Conservation (phyloP, 2,888 invertebrate genomes). For the Ophion ventricosus region DNA sequence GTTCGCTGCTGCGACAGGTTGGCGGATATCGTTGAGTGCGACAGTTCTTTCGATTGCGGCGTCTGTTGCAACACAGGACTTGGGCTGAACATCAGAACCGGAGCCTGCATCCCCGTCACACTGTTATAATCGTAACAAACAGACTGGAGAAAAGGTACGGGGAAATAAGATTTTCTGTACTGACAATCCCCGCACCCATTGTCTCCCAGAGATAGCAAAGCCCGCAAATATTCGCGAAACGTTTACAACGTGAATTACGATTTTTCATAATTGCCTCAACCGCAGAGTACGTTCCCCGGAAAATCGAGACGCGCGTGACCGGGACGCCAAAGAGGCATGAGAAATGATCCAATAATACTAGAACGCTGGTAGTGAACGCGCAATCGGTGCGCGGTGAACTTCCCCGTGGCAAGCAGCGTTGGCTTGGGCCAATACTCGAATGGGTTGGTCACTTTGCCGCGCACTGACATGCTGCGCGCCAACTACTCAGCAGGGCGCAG, state of each 20-base stretch:
- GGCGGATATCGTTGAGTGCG: slow-evolving; percentile 15
- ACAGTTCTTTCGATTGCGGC: slow-evolving; percentile 48
- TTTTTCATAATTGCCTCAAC: background rate
- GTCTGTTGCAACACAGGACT: slow-evolving; percentile 57
- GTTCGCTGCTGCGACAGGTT: slow-evolving; percentile 8
- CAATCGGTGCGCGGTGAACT: too few relatives aligned
- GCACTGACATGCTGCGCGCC: too few relatives aligned
- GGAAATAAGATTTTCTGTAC: slow-evolving; percentile 70
- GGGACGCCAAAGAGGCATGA: too few relatives aligned
- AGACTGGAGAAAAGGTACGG: slow-evolving; percentile 78
- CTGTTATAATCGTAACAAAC: slow-evolving; percentile 82
- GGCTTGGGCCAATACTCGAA: too few relatives aligned
- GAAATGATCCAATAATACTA: too few relatives aligned
- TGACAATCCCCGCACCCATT: slow-evolving; percentile 72
- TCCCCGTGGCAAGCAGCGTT: too few relatives aligned
- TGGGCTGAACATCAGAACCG: slow-evolving; percentile 72
- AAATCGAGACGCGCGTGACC: too few relatives aligned
- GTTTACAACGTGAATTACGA: slow-evolving; percentile 1
- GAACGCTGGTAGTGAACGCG: too few relatives aligned
- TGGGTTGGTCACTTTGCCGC: too few relatives aligned
- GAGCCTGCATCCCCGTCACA: slow-evolving; percentile 82
- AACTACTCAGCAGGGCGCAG: too few relatives aligned
- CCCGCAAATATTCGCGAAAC: slow-evolving; percentile 22
- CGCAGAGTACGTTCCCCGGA: background rate
- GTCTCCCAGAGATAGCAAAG: slow-evolving; percentile 66